Percentiles rank a stretch among this genome's conserved stretches.
Evolutionary conservation across 2,797 vertebrate genomes (phyloP).

Genomic region (Myripristis murdjan): DNA sequence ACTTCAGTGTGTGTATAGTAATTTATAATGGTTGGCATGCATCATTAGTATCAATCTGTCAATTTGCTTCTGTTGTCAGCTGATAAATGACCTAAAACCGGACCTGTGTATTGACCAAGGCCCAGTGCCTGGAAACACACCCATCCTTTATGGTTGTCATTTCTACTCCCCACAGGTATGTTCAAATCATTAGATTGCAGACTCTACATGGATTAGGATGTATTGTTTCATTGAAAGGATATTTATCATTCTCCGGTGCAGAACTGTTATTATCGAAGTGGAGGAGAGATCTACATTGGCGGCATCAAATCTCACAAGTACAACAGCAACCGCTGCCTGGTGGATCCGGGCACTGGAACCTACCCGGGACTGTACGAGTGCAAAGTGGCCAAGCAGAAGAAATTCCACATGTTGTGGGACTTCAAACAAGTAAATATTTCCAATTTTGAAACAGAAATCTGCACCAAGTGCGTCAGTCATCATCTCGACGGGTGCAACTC

Average conservation of each 20-base stretch:
- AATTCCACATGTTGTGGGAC: constrained; percentile 76
- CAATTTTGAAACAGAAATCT: neutral
- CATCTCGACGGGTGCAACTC: neutral
- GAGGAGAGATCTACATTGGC: constrained; percentile 78
- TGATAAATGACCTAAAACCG: constrained; percentile 64
- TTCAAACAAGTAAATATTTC: constrained; percentile 76
- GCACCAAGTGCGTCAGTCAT: neutral
- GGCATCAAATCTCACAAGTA: constrained; percentile 79
- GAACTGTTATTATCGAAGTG: constrained; percentile 68
- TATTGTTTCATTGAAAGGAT: neutral
- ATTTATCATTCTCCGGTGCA: constrained; percentile 38
- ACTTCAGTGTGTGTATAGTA: no score
- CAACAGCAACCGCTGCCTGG: constrained; percentile 78
- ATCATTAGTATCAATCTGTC: neutral
- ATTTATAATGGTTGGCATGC: neutral
- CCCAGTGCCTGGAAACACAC: constrained; percentile 67
- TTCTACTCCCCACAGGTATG: constrained; percentile 70
- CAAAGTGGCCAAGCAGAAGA: constrained; percentile 60
- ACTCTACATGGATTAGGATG: neutral
- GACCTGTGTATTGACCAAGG: constrained; percentile 80
- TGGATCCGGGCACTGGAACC: constrained; percentile 64
- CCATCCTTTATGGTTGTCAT: constrained; percentile 76
- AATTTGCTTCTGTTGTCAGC: constrained; percentile 55
- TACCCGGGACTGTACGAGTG: constrained; percentile 70
- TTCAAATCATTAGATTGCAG: neutral